Base-by-base conservation (phyloP, 2,113 vertebrate species). In the Scortum barcoo region DNA sequence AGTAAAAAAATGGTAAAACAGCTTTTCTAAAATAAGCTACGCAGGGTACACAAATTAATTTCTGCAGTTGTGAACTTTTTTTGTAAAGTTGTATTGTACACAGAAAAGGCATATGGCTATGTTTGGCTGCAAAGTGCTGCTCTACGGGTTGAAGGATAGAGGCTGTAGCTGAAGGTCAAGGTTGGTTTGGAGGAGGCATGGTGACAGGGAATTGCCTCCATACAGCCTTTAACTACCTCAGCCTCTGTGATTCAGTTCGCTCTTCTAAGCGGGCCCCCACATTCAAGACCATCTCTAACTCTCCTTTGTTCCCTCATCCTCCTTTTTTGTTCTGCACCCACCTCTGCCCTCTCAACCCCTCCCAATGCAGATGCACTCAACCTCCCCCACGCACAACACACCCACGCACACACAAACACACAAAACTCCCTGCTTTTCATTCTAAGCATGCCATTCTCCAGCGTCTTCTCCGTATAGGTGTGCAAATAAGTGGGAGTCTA, bases 371-470 rank as follows among this genome's bases (percentile, higher is more conserved):
- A n/a, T n/a, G n/a, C n/a, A n/a, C n/a, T n/a, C n/a, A n/a, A n/a
- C n/a, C n/a, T n/a, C n/a, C n/a, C n/a, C n/a, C n/a, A n/a, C n/a
- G n/a, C n/a, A n/a, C n/a, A n/a, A n/a, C n/a, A n/a, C n/a, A n/a
- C n/a, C n/a, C n/a, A n/a, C n/a, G n/a, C n/a, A n/a, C n/a, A n/a
- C n/a, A n/a, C n/a, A n/a, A n/a, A n/a, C n/a, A n/a, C n/a, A n/a
- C n/a, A n/a, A n/a, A n/a, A n/a, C n/a, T n/a, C 46, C 42, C 82
- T 81, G 77, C 88, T 93, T 91, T 89, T 91, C 81, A 92, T 89
- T 91, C 86, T 72, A 46, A 85, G 80, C 85, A 88, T 91, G 81
- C 89, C 83, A 73, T 85, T 88, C 89, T 89, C 46, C 79, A 76
- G 77, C 88, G 60, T 89, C 56, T 66, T 62, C 78, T 73, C 76